These are phyloP conservation scores for Arnoldichthys spilopterus DNA, from an alignment of 2,797 vertebrate genomes.

Conservation along the genomic window DNA sequence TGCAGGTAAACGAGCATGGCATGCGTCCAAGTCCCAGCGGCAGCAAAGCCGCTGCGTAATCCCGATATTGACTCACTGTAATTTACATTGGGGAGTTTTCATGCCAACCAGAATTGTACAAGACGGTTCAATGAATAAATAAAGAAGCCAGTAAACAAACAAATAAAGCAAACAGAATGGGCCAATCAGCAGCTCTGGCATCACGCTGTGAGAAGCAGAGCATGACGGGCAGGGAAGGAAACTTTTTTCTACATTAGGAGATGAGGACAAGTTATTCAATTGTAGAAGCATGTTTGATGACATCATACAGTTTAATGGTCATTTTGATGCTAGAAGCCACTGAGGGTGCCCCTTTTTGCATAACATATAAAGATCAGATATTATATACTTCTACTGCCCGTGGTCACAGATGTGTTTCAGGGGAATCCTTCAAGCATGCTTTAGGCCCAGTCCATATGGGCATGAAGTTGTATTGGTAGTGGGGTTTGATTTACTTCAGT, in stretches of 20 bases:
- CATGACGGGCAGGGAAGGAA: not conserved
- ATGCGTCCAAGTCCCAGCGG: conserved; percentile 63
- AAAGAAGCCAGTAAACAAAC: conserved; percentile 71
- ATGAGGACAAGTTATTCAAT: not conserved
- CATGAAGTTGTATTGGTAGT: too few relatives aligned
- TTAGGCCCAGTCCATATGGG: too few relatives aligned
- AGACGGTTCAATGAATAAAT: conserved; percentile 73
- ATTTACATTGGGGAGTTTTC: conserved; percentile 69
- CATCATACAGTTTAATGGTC: too few relatives aligned
- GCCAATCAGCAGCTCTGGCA: conserved; percentile 7
- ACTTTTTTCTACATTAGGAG: not conserved
- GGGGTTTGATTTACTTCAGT: too few relatives aligned
- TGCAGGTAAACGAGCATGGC: conserved; percentile 68
- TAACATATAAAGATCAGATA: too few relatives aligned
- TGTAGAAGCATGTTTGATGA: not conserved
- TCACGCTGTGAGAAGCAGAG: not conserved
- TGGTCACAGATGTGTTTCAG: too few relatives aligned
- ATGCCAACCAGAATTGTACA: conserved; percentile 65
- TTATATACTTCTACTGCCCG: too few relatives aligned
- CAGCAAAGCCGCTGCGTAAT: conserved; percentile 65
- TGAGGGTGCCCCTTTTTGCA: too few relatives aligned
- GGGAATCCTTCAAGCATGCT: too few relatives aligned
- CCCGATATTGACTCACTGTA: conserved; percentile 69
- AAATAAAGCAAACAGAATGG: conserved; percentile 39
- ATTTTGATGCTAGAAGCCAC: too few relatives aligned